Conservation (phyloP, 2,113 vertebrate genomes). For the Antigone vipio region DNA sequence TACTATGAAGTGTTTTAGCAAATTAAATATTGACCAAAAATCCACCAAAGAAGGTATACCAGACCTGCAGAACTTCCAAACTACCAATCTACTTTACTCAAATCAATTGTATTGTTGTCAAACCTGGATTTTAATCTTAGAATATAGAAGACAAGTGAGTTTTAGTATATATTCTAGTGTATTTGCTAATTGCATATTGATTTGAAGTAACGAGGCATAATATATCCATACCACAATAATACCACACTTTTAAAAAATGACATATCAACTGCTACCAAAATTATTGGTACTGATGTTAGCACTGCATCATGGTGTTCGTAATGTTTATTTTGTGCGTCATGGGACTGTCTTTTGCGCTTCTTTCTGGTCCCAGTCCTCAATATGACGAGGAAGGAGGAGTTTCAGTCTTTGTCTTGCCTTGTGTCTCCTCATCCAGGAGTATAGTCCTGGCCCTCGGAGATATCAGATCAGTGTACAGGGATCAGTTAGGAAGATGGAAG, state of each 20-base stretch:
- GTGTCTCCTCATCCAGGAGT: neutral
- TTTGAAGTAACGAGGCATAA: neutral
- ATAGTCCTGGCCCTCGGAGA: neutral
- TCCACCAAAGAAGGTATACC: neutral
- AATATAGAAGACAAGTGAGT: neutral
- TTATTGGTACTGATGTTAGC: neutral
- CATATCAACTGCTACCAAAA: neutral
- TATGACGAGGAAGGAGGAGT: neutral
- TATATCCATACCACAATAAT: neutral
- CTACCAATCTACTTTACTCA: neutral
- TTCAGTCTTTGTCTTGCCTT: neutral
- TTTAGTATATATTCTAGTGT: neutral
- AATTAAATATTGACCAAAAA: neutral
- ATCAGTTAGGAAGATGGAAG: neutral
- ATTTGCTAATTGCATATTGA: neutral
- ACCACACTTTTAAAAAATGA: neutral
- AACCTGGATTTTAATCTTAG: neutral
- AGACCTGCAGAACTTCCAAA: neutral
- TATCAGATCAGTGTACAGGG: neutral
- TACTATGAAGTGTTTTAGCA: neutral
- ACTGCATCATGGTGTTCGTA: neutral
- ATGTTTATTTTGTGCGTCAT: neutral
- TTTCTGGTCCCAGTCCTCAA: neutral
- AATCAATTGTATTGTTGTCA: neutral
- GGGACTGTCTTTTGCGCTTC: neutral